A percentile compares a stretch with the other conserved stretches of the same genome.
Conservation (phyloP, 2,888 invertebrate species). For the Eudasyphora cyanicolor region DNA sequence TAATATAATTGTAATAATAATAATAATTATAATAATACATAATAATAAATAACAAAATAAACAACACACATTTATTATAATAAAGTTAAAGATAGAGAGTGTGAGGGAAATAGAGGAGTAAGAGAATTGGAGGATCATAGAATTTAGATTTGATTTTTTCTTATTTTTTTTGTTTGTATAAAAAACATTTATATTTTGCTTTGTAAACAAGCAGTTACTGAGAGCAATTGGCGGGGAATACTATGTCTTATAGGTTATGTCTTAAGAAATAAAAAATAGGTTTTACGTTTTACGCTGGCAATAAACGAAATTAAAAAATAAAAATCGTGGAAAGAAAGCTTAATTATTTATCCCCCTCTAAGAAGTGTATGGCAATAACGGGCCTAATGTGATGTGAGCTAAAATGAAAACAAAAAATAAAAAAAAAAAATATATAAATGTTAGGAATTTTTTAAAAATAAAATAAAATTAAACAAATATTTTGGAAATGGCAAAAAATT, state of each 20-base stretch:
- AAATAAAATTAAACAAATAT: too few species aligned
- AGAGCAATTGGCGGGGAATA: neutral
- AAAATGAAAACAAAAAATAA: conserved; percentile 12
- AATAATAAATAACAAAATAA: conserved; percentile 75
- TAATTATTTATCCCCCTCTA: neutral
- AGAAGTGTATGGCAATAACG: conserved; percentile 16
- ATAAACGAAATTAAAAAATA: conserved; percentile 6
- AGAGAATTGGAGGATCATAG: conserved; percentile 69
- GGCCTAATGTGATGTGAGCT: conserved; percentile 2
- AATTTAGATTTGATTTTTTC: conserved; percentile 68
- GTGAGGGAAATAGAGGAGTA: conserved; percentile 67
- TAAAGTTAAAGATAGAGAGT: conserved; percentile 35
- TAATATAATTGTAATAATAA: conserved; percentile 39
- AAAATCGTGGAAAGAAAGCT: conserved; percentile 3
- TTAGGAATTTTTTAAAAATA: too few species aligned
- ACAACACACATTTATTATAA: conserved; percentile 74
- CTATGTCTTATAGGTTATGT: conserved; percentile 15
- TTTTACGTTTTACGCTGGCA: conserved; percentile 31
- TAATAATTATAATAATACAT: conserved; percentile 71
- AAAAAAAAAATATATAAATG: neutral
- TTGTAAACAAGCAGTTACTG: conserved; percentile 61
- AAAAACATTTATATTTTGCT: conserved; percentile 48
- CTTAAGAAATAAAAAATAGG: conserved; percentile 38
- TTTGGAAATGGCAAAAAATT: too few species aligned
- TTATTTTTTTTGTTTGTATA: conserved; percentile 39